Percentiles rank a stretch among this genome's conserved stretches.
phyloP scores from a whole-genome alignment of 2,797 vertebrate genomes.

The Onychomys leucogaster region DNA sequence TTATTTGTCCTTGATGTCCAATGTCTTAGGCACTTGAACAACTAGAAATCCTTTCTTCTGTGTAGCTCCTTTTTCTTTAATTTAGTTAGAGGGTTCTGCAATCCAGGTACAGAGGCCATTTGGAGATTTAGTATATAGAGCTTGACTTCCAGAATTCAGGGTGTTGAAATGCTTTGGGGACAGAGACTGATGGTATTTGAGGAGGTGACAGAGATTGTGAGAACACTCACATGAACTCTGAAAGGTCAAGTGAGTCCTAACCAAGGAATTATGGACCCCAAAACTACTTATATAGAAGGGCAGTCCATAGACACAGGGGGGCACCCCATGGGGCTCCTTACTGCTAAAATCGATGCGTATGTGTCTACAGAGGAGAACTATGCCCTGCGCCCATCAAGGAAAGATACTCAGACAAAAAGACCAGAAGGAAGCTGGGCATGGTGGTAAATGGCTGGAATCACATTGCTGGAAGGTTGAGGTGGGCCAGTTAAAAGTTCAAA shows the following conservation, averaged over 20 bases:
- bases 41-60: conserved; percentile 8
- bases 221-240: background rate
- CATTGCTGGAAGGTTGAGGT: background rate
- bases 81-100: background rate
- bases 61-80: background rate
- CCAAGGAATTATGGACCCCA: background rate
- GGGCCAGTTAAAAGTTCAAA: background rate
- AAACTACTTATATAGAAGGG: background rate
- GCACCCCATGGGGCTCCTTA: background rate
- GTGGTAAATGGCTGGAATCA: background rate
- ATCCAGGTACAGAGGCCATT: background rate
- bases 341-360: background rate
- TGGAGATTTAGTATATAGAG: conserved; percentile 27
- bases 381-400: background rate
- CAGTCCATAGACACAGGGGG: background rate
- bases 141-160: background rate
- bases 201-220: background rate
- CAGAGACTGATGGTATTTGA: conserved; percentile 8
- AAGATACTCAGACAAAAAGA: conserved; percentile 31
- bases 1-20: background rate
- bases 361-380: too few species aligned
- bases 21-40: background rate
- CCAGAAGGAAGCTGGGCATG: background rate
- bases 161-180: background rate
- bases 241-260: background rate